phyloP scores from a whole-genome alignment of 2,797 vertebrate genomes.

The Pseudochaenichthys georgianus region DNA sequence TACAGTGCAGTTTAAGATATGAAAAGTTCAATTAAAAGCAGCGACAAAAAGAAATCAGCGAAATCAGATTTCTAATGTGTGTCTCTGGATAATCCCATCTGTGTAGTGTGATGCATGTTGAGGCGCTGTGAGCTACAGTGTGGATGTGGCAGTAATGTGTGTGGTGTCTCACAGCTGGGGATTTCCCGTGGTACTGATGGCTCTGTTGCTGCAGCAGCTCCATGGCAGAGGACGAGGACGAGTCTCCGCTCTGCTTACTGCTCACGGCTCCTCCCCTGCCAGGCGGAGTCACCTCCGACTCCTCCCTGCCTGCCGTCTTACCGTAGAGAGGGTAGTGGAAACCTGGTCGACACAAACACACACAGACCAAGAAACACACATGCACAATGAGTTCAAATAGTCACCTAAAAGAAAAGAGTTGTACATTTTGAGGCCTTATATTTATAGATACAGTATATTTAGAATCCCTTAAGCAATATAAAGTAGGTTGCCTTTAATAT shows the following conservation, averaged over 20 bases:
- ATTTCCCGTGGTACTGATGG: conserved; percentile 94
- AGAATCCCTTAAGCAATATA: not conserved
- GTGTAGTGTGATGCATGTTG: conserved; percentile 5
- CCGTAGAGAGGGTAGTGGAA: conserved; percentile 99
- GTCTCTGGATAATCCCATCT: not conserved
- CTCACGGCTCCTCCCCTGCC: conserved; percentile 87
- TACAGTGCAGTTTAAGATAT: too few relatives aligned
- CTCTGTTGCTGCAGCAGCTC: conserved; percentile 95
- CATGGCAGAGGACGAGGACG: conserved; percentile 91
- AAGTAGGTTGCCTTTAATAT: not conserved
- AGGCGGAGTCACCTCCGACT: conserved; percentile 91
- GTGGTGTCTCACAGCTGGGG: conserved; percentile 89
- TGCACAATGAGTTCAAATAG: not conserved
- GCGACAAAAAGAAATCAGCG: too few relatives aligned
- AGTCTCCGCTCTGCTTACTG: conserved; percentile 89
- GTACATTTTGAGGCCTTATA: not conserved
- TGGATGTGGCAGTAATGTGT: conserved; percentile 18
- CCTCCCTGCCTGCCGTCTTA: conserved; percentile 96
- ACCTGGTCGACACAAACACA: conserved; percentile 74
- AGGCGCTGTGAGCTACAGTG: conserved; percentile 1
- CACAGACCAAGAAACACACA: not conserved
- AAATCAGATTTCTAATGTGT: not conserved
- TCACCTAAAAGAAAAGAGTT: not conserved
- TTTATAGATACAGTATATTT: not conserved
- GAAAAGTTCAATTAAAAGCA: too few relatives aligned